Percentiles rank a stretch among this genome's conserved stretches.
These are phyloP conservation scores for Limnephilus lunatus DNA, from an alignment of 2,888 invertebrate species.

Conservation along the genomic window DNA sequence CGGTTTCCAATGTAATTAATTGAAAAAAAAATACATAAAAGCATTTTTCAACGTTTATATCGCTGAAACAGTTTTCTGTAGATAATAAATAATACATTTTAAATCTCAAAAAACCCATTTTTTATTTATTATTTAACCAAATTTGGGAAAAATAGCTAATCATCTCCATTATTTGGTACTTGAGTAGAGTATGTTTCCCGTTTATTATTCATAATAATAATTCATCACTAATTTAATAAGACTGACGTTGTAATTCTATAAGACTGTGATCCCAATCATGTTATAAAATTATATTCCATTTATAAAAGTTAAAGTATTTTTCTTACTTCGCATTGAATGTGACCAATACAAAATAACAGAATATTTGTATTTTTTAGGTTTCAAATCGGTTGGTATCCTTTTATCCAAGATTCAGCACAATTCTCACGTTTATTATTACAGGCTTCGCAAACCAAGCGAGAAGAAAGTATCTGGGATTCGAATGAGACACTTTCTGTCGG, in stretches of 20 bases:
- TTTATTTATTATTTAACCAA: too few relatives aligned
- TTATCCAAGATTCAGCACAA: slow-evolving; percentile 26
- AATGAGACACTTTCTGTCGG: slow-evolving; percentile 33
- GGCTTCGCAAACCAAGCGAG: not conserved
- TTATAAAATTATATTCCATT: not conserved
- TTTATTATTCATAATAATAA: too few relatives aligned
- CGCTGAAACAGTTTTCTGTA: too few relatives aligned
- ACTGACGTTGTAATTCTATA: not conserved
- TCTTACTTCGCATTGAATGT: not conserved
- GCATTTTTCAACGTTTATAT: too few relatives aligned
- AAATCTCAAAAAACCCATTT: too few relatives aligned
- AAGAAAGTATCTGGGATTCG: slow-evolving; percentile 8
- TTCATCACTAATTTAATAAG: too few relatives aligned
- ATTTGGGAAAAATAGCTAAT: too few relatives aligned
- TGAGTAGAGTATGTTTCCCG: too few relatives aligned
- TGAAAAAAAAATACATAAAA: too few relatives aligned
- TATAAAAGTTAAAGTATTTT: not conserved
- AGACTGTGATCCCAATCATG: not conserved
- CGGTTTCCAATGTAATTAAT: too few relatives aligned
- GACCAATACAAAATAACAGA: not conserved
- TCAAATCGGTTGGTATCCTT: not conserved
- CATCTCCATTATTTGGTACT: too few relatives aligned
- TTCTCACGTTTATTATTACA: slow-evolving; percentile 34
- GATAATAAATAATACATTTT: too few relatives aligned
- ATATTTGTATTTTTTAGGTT: not conserved